Evolutionary conservation across 2,113 vertebrate species (phyloP), one percentile per base, ranked within the genome.

Genomic region (Morone saxatilis): DNA sequence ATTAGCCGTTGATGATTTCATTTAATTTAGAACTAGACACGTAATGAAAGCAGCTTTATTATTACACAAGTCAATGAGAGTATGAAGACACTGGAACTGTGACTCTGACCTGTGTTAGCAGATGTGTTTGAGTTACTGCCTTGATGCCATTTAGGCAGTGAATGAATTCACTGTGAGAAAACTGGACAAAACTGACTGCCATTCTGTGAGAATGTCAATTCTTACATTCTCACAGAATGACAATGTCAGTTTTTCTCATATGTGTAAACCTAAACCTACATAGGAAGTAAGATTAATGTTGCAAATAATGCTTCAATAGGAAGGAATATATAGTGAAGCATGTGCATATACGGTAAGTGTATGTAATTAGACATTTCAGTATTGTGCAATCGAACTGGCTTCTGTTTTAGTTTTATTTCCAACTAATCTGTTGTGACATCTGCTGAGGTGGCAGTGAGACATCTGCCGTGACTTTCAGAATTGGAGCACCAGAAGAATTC

Each of bases 391-490:
- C 61, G 45, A 78, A 45, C 38, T 53, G 45, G 62, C 62, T 25
- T 70, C 47, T 31, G 25, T 19, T 78, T 81, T 71, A 38, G 57
- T 67, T 61, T 56, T 36, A 76, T 61, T 25, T 41, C 6, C 38
- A 54, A 31, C 31, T 85, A 47, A 84, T 68, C 54, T 74, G 73
- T 65, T 60, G 53, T 80, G 48, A 78, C 56, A 78, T 40, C 56
- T 85, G 71, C 25, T 61, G 54, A 80, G 56, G 60, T 78, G 74
- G 48, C 65, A 60, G 47, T 81, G 25, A 59, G 61, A 76, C 85
- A 81, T 78, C 82, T 89, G 59, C 12, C 19, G 45, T 11, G 43
- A 71, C 38, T 71, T 63, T 71, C 38, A 40, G 48, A 7, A 25
- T 0, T 22, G 10, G 12, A 63, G 72, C 57, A 38, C 6, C 19